A percentile compares a stretch with the other conserved stretches of the same genome.
phyloP scores from a whole-genome alignment of 2,113 vertebrate genomes.

The Tetrao urogallus region DNA sequence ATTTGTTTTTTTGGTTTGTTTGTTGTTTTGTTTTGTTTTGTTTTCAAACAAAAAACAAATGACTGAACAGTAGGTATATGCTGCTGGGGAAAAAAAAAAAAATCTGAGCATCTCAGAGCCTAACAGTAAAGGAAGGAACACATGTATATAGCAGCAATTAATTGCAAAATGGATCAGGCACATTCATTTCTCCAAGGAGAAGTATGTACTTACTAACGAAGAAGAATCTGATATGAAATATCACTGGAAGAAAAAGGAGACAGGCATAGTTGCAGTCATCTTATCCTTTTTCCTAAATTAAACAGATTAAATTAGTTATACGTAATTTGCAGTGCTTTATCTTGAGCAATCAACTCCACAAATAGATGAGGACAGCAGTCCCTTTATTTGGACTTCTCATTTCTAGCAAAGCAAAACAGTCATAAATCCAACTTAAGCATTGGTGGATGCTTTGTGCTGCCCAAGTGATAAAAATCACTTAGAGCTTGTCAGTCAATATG shows the following conservation, averaged over 20 bases:
- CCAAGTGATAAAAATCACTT: not conserved
- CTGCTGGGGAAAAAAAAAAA: not conserved
- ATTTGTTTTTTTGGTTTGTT: not conserved
- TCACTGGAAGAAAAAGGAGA: not conserved
- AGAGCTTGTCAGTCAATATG: not conserved
- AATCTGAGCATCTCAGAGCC: not conserved
- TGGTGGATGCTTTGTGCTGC: not conserved
- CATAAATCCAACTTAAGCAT: not conserved
- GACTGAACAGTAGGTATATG: not conserved
- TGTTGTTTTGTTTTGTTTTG: too few species aligned
- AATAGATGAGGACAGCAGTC: not conserved
- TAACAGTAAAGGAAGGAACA: not conserved
- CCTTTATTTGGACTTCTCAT: not conserved
- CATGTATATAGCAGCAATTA: not conserved
- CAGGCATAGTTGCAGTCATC: not conserved
- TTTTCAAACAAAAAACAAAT: not conserved
- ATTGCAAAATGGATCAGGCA: not conserved
- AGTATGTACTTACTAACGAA: not conserved
- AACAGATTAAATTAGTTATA: slow-evolving; percentile 8
- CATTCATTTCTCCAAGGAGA: not conserved
- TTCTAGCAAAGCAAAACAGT: not conserved
- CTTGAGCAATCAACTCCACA: not conserved
- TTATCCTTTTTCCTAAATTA: not conserved
- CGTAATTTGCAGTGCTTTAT: not conserved
- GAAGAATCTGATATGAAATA: not conserved